Evolutionary conservation across 2,888 invertebrate genomes (phyloP).

Genomic region (Augiades crinisus): DNA sequence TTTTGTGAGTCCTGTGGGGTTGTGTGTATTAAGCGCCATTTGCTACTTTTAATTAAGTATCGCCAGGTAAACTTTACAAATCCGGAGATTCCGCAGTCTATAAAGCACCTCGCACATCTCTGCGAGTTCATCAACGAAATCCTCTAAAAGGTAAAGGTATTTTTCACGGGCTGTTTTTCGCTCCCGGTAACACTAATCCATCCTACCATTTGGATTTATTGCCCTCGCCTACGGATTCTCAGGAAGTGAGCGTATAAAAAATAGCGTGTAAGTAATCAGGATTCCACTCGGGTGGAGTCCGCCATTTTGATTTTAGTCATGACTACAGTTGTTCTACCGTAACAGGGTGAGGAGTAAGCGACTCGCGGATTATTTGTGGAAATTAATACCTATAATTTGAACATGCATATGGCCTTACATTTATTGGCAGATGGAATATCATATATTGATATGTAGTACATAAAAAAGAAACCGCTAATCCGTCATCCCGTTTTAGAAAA

Average conservation of each 20-base stretch:
- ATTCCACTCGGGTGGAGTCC: slow-evolving; percentile 23
- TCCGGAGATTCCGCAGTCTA: not conserved
- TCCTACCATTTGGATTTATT: slow-evolving; percentile 24
- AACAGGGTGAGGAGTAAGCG: not conserved
- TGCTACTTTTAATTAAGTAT: no score
- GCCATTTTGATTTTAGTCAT: slow-evolving; percentile 24
- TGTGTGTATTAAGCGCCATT: no score
- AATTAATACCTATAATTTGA: no score
- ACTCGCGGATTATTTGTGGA: no score
- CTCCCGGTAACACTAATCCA: slow-evolving; percentile 24
- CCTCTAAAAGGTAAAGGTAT: slow-evolving; percentile 20
- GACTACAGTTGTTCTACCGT: slow-evolving; percentile 4
- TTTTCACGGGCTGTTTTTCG: slow-evolving; percentile 26
- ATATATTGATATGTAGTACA: no score
- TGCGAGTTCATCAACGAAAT: slow-evolving; percentile 32
- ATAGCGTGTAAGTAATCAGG: slow-evolving; percentile 28
- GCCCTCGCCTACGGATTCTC: slow-evolving; percentile 20
- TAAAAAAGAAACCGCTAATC: no score
- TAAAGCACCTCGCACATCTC: not conserved
- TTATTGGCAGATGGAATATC: no score
- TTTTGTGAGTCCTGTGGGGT: no score
- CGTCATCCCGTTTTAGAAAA: no score
- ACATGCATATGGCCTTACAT: no score
- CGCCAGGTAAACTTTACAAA: no score
- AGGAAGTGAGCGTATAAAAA: slow-evolving; percentile 26